A percentile compares a stretch with the other conserved stretches of the same genome.
Evolutionary conservation across 2,888 invertebrate species (phyloP).

Genomic region (Pimpla rufipes): DNA sequence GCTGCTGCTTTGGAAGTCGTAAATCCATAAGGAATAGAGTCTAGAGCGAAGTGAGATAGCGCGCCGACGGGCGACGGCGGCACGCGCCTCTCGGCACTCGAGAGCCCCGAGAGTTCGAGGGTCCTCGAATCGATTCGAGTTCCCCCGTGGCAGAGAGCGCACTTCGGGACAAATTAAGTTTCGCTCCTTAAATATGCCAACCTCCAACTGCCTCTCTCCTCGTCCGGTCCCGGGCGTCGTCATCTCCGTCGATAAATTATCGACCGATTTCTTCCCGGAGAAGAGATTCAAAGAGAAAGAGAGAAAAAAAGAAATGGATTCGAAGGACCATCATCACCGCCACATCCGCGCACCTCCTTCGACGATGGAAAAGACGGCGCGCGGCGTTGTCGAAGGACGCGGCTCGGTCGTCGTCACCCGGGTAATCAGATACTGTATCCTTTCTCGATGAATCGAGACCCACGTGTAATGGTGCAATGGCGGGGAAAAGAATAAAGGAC

Average conservation of each 20-base stretch:
- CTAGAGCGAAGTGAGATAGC: background rate
- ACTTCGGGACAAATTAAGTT: slow-evolving; percentile 83
- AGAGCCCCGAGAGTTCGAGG: slow-evolving; percentile 77
- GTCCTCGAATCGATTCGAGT: slow-evolving; percentile 83
- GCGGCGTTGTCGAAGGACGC: slow-evolving; percentile 48
- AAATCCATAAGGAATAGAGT: slow-evolving; percentile 18
- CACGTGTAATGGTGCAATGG: slow-evolving; percentile 55
- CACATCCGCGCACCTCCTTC: no score
- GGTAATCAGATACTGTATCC: slow-evolving; percentile 49
- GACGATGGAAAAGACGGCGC: background rate
- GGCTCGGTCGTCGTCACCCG: slow-evolving; percentile 10
- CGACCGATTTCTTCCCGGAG: background rate
- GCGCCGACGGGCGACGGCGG: slow-evolving; percentile 73
- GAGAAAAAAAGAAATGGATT: background rate
- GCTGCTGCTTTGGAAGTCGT: background rate
- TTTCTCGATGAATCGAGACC: slow-evolving; percentile 21
- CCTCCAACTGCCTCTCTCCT: background rate
- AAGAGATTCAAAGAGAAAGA: background rate
- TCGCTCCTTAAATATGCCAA: slow-evolving; percentile 80
- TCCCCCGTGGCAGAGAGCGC: slow-evolving; percentile 73
- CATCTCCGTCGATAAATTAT: background rate
- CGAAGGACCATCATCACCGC: background rate
- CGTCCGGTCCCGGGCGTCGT: background rate
- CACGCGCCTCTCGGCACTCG: slow-evolving; percentile 75
- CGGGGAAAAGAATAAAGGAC: slow-evolving; percentile 18